Evolutionary conservation across 2,797 vertebrate species (phyloP).

Genomic region (Pseudochirops cupreus): DNA sequence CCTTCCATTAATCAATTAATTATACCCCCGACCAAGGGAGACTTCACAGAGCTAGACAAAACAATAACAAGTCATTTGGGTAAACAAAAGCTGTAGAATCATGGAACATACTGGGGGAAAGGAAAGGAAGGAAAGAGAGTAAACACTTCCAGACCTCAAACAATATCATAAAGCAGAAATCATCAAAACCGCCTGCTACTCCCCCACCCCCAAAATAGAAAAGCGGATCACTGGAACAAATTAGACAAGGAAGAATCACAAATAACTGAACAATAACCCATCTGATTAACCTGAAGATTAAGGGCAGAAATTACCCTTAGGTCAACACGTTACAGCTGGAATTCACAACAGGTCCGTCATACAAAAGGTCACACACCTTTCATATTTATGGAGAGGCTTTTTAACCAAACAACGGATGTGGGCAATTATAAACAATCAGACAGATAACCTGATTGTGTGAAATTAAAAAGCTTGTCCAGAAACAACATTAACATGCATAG

Average conservation of each 20-base stretch:
- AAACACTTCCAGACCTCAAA: not conserved
- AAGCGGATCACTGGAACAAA: too few species aligned
- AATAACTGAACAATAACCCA: too few species aligned
- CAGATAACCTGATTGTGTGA: not conserved
- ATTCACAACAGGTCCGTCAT: not conserved
- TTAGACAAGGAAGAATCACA: too few species aligned
- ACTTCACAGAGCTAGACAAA: not conserved
- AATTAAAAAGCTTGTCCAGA: not conserved
- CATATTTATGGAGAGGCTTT: not conserved
- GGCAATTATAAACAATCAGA: not conserved
- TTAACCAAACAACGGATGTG: not conserved
- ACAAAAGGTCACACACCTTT: not conserved
- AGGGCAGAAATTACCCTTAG: too few species aligned
- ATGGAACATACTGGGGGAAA: not conserved
- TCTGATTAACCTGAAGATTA: too few species aligned
- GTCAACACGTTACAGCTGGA: not conserved
- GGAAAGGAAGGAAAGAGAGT: not conserved
- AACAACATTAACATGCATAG: not conserved
- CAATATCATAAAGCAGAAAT: not conserved
- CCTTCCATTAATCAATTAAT: constrained; percentile 54
- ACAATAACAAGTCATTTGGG: not conserved
- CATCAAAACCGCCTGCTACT: not conserved
- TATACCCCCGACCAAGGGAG: not conserved
- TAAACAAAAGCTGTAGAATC: not conserved
- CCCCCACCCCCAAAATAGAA: too few species aligned